Evolutionary conservation across 2,888 invertebrate genomes (phyloP).

Genomic region (Mantis religiosa): DNA sequence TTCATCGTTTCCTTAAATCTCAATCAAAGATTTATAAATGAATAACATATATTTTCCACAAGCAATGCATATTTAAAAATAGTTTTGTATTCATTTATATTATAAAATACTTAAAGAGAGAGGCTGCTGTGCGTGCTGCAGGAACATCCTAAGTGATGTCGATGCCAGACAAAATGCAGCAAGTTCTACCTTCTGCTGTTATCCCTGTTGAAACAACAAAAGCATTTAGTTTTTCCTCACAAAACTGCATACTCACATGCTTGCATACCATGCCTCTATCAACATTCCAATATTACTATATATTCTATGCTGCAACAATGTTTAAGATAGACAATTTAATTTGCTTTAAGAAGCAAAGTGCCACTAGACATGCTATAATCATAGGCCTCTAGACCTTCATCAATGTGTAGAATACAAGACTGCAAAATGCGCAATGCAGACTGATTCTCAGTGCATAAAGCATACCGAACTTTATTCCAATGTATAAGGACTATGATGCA

Average conservation of each 20-base stretch:
- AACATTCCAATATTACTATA: neutral
- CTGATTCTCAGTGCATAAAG: too few relatives aligned
- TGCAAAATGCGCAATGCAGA: too few relatives aligned
- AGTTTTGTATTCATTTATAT: neutral
- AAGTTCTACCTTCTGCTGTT: conserved; percentile 3
- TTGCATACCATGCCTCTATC: neutral
- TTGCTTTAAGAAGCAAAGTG: too few relatives aligned
- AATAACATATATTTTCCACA: neutral
- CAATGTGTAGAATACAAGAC: too few relatives aligned
- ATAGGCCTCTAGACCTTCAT: too few relatives aligned
- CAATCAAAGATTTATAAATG: neutral
- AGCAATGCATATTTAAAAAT: neutral
- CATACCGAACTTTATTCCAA: too few relatives aligned
- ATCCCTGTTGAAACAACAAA: neutral
- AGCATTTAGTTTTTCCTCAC: neutral
- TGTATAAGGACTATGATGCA: too few relatives aligned
- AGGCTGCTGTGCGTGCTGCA: neutral
- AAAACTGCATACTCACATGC: neutral
- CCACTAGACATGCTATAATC: too few relatives aligned
- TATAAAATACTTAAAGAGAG: neutral
- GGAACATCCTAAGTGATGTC: neutral
- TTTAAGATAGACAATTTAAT: neutral
- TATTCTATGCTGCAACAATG: neutral
- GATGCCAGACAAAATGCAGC: neutral
- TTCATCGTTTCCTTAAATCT: neutral